Conservation (phyloP, 2,797 vertebrate species). For the Xyrichtys novacula region DNA sequence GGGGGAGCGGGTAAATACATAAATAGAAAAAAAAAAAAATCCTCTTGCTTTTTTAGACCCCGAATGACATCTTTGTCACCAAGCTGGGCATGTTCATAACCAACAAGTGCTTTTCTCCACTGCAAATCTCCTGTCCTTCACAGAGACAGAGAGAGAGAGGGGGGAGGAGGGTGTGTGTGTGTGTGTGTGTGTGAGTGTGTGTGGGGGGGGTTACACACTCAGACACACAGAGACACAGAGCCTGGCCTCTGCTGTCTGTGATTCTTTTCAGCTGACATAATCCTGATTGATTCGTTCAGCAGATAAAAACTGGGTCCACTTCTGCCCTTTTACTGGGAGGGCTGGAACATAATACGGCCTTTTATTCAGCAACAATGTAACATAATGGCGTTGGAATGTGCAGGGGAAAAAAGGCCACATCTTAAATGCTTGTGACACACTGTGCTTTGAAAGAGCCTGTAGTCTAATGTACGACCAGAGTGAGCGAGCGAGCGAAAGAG, state of each 20-base stretch:
- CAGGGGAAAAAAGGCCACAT: constrained; percentile 89
- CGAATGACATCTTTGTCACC: constrained; percentile 90
- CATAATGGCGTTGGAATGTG: constrained; percentile 99
- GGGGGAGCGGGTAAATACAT: constrained; percentile 57
- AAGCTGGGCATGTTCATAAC: constrained; percentile 84
- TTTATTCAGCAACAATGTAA: constrained; percentile 99
- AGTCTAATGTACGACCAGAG: constrained; percentile 84
- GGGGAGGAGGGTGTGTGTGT: constrained; percentile 1
- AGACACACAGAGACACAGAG: constrained; percentile 47
- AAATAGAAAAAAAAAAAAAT: constrained; percentile 70
- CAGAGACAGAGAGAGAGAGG: constrained; percentile 32
- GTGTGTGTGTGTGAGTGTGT: not conserved
- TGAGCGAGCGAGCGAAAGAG: constrained; percentile 54
- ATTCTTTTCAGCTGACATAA: constrained; percentile 99
- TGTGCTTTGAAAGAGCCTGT: constrained; percentile 89
- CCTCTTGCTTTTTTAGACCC: constrained; percentile 66
- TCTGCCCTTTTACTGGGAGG: constrained; percentile 95
- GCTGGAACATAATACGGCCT: constrained; percentile 96
- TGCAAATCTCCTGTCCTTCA: constrained; percentile 70
- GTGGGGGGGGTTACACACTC: not conserved
- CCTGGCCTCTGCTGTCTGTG: constrained; percentile 91
- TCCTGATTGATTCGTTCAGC: constrained; percentile 99
- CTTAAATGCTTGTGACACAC: constrained; percentile 96
- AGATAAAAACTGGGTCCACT: constrained; percentile 99
- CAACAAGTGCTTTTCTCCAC: constrained; percentile 88